These are phyloP conservation scores for Drosophila monieri DNA, from an alignment of 2,888 invertebrate species.

Conservation along the genomic window DNA sequence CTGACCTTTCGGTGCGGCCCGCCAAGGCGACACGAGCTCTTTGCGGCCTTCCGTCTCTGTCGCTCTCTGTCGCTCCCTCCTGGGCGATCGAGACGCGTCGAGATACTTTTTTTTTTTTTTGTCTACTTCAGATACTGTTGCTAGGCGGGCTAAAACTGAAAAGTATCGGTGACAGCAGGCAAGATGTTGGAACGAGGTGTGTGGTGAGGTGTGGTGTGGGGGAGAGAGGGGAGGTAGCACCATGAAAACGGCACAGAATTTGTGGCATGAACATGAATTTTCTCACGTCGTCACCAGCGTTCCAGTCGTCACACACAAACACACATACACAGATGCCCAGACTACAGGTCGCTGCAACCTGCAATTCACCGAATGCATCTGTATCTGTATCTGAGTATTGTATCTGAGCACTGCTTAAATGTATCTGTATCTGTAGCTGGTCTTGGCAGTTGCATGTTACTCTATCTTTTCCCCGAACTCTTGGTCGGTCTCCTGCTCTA, in stretches of 20 bases:
- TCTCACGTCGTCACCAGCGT: slow-evolving; percentile 72
- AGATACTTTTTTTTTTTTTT: slow-evolving; percentile 1
- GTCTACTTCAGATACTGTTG: slow-evolving; percentile 30
- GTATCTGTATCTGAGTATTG: slow-evolving; percentile 19
- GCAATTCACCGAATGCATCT: slow-evolving; percentile 53
- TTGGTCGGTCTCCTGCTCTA: slow-evolving; percentile 22
- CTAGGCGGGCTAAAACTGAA: slow-evolving; percentile 35
- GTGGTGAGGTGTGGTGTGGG: neutral
- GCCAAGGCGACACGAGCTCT: slow-evolving; percentile 44
- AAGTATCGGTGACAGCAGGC: slow-evolving; percentile 46
- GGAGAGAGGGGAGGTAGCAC: slow-evolving; percentile 17
- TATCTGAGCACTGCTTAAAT: neutral
- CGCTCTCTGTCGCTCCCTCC: slow-evolving; percentile 11
- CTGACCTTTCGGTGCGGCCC: slow-evolving; percentile 36
- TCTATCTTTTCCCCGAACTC: slow-evolving; percentile 74
- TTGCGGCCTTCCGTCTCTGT: slow-evolving; percentile 12
- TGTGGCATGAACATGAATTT: slow-evolving; percentile 77
- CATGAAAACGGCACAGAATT: slow-evolving; percentile 73
- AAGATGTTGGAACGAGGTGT: slow-evolving; percentile 3
- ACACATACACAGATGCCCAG: slow-evolving; percentile 5
- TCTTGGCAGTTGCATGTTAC: slow-evolving; percentile 71
- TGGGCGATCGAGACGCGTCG: slow-evolving; percentile 13
- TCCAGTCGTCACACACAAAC: slow-evolving; percentile 32
- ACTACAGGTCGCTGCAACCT: slow-evolving; percentile 43
- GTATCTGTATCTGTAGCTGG: slow-evolving; percentile 36